Evolutionary conservation across 1,140 invertebrate species (phyloP).

Genomic region (Euwallacea fornicatus): DNA sequence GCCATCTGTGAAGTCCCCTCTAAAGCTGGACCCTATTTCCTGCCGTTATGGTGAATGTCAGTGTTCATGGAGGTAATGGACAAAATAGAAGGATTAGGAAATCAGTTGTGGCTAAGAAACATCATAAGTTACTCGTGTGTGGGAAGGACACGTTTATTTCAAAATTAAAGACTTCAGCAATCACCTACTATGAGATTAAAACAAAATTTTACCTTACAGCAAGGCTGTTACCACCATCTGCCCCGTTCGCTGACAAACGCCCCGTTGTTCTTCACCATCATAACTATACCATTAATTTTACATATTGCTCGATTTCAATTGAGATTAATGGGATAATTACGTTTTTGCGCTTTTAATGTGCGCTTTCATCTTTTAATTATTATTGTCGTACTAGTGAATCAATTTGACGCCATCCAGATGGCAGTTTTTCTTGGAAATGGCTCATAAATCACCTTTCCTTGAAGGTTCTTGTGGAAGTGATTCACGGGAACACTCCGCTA

Average conservation of each 20-base stretch:
- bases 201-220: background rate
- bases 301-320: background rate
- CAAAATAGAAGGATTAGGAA: too few relatives aligned
- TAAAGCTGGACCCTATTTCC: too few relatives aligned
- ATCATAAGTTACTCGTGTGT: background rate
- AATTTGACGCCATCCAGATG: background rate
- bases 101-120: background rate
- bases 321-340: slow-evolving; percentile 3
- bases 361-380: slow-evolving; percentile 1
- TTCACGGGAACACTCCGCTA: too few relatives aligned
- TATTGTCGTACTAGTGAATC: background rate
- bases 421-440: background rate
- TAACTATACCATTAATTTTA: background rate
- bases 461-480: too few relatives aligned
- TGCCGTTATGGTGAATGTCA: too few relatives aligned
- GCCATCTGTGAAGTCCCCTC: too few relatives aligned
- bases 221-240: background rate
- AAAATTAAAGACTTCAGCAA: background rate
- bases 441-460: too few relatives aligned
- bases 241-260: background rate
- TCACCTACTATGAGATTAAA: background rate
- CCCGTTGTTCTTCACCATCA: background rate
- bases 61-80: too few relatives aligned
- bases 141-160: background rate
- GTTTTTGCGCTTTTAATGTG: background rate